Evolutionary conservation across 2,113 vertebrate genomes (phyloP), one percentile per base, ranked within the genome.

Genomic region (Alectura lathami): DNA sequence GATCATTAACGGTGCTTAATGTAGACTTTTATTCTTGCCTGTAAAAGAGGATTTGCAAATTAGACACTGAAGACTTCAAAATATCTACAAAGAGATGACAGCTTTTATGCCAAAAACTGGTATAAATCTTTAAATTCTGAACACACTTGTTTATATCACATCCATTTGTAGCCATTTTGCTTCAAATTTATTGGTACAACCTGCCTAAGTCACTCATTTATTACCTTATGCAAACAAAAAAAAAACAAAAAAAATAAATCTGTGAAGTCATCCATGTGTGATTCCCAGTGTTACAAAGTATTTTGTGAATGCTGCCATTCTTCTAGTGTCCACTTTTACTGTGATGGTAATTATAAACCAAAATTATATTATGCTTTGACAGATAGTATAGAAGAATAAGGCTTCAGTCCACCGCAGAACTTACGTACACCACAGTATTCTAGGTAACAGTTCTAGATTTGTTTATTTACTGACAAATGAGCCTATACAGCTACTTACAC

Each of bases 211-310:
- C 68, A 69, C 79, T 80, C 50, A 67, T 91, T 95, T 94, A 84
- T 91, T 96, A 95, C 53, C 67, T 89, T 80, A 91, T 75, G 54
- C 75, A 70, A 88, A 88, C 67, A 97, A 94, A 95, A 94, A 18
- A 89, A 87, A 70, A 92, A 40, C 60, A 91, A 87, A 94, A 92
- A 91, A 87, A 94, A 92, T 94, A 84, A 50, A 88, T 87, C 68
- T 82, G 17, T 73, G 69, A 68, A n/a, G 45, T 85, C 91, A 91
- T 92, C 24, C 78, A 38, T 85, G 70, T 82, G 48, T 66, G 53
- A 84, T 92, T 87, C 42, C 73, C 82, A 24, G 29, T 62, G 26
- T 40, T 83, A 43, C 57, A 70, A 80, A 73, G 42, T 57, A 87
- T 82, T 92, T 72, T 57, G 57, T 51, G 57, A 73, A 66, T 57